phyloP scores from a whole-genome alignment of 2,888 invertebrate genomes.

The Epistrophe eligans region DNA sequence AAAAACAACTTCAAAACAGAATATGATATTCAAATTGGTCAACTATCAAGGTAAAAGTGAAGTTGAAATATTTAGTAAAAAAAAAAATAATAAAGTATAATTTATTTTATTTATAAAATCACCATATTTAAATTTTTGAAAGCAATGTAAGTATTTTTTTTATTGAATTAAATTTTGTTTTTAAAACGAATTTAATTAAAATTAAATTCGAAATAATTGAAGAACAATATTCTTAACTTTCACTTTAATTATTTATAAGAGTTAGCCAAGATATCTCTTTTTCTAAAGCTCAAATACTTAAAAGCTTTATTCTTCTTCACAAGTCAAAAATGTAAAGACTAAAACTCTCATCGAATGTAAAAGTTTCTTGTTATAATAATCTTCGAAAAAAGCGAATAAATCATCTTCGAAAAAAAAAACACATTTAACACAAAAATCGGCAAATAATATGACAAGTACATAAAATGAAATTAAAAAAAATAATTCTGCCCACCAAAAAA shows the following conservation, averaged over 20 bases:
- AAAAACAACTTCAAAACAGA: neutral
- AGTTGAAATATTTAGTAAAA: neutral
- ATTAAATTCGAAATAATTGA: too few species aligned
- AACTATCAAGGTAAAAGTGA: neutral
- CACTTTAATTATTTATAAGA: neutral
- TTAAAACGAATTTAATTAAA: too few species aligned
- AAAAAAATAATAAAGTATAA: neutral
- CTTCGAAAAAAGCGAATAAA: slow-evolving; percentile 53
- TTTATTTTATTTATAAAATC: neutral
- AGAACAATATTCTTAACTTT: neutral
- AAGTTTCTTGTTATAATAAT: neutral
- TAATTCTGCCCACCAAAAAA: neutral
- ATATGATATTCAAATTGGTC: neutral
- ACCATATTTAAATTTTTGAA: neutral
- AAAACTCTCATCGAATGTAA: neutral
- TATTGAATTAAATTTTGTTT: too few species aligned
- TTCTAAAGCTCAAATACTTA: neutral
- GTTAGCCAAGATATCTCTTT: neutral
- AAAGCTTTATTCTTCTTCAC: neutral
- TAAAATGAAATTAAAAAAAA: slow-evolving; percentile 37
- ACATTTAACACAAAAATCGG: slow-evolving; percentile 9
- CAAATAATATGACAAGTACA: slow-evolving; percentile 49
- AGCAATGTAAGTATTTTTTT: too few species aligned
- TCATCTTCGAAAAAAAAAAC: slow-evolving; percentile 45
- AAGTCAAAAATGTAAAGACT: neutral